phyloP scores from a whole-genome alignment of 2,888 invertebrate genomes.

The Sialis fuliginosa region DNA sequence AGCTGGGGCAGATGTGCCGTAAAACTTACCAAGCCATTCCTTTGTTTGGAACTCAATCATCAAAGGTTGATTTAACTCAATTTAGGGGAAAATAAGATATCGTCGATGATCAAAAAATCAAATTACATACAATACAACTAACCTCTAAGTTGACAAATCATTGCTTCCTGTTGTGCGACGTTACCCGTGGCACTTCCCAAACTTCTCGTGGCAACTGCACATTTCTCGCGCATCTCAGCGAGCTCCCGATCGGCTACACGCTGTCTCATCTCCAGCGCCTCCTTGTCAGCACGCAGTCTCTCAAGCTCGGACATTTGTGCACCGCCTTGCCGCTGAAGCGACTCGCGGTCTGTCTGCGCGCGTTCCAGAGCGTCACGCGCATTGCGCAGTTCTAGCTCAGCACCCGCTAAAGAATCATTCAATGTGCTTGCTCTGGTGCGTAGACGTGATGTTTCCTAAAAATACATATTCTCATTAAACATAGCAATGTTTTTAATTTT shows the following conservation, averaged over 20 bases:
- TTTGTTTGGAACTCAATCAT: no score
- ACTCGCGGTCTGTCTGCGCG: conserved; percentile 49
- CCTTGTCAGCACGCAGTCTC: conserved; percentile 59
- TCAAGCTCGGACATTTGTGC: conserved; percentile 53
- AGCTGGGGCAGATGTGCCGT: no score
- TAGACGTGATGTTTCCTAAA: conserved; percentile 23
- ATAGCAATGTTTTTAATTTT: no score
- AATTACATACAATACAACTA: conserved; percentile 7
- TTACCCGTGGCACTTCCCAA: conserved; percentile 48
- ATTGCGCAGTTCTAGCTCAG: conserved; percentile 46
- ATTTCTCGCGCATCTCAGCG: conserved; percentile 45
- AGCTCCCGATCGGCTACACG: conserved; percentile 57
- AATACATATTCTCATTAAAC: no score
- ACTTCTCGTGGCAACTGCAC: conserved; percentile 42
- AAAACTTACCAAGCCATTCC: no score
- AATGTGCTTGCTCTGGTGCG: conserved; percentile 30
- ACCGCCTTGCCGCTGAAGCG: conserved; percentile 53
- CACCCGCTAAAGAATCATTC: conserved; percentile 37
- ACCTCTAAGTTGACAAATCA: conserved; percentile 52
- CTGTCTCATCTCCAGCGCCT: conserved; percentile 52
- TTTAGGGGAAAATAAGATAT: no score
- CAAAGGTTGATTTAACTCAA: no score
- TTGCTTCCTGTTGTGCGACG: conserved; percentile 48
- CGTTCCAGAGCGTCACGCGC: conserved; percentile 49
- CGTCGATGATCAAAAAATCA: no score